A percentile compares a stretch with the other conserved stretches of the same genome.
phyloP scores from a whole-genome alignment of 2,113 vertebrate species.

The Campylomormyrus tamandua region DNA sequence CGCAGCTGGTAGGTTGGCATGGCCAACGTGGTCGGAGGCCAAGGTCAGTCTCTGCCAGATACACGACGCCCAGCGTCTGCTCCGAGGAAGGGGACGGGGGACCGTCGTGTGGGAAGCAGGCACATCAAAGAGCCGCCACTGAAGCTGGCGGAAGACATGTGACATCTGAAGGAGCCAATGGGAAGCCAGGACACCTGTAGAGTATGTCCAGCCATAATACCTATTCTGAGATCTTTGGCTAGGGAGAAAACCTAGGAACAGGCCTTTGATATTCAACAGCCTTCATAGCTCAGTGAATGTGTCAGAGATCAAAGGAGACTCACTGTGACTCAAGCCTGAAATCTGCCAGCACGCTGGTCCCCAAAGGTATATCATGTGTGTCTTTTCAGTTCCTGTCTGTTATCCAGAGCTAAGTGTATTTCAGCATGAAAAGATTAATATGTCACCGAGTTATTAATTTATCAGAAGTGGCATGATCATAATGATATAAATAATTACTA shows the following conservation, averaged over 20 bases:
- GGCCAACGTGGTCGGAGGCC: not conserved
- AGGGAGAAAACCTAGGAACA: not conserved
- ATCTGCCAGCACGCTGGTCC: not conserved
- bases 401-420: not conserved
- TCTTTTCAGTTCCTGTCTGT: not conserved
- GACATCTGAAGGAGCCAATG: not conserved
- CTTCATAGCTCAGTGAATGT: not conserved
- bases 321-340: not conserved
- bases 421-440: not conserved
- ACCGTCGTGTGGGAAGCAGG: not conserved
- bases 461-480: not conserved
- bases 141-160: not conserved
- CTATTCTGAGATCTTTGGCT: not conserved
- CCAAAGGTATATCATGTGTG: not conserved
- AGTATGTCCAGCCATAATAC: not conserved
- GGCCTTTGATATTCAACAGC: conserved; percentile 1
- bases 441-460: not conserved
- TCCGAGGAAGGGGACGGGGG: not conserved
- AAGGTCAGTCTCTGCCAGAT: not conserved
- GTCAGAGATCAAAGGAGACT: not conserved
- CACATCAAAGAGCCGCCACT: not conserved
- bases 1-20: not conserved
- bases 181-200: not conserved
- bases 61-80: not conserved
- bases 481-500: not conserved